A percentile compares a stretch with the other conserved stretches of the same genome.
Evolutionary conservation across 2,797 vertebrate species (phyloP).

Genomic region (Gobionotothen gibberifrons): DNA sequence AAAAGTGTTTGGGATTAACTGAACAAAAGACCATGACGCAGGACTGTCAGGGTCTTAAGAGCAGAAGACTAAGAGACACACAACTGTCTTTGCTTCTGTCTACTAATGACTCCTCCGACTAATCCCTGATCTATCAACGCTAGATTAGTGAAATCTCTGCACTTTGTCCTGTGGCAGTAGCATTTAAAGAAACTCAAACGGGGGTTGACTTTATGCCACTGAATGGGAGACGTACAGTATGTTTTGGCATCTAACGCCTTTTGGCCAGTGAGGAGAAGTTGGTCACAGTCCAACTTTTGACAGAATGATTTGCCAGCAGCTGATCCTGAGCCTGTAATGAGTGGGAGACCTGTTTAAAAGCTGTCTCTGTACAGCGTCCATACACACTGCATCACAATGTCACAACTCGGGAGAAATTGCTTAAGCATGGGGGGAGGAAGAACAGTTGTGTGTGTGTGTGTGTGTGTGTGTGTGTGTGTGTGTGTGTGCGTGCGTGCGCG

Average conservation of each 20-base stretch:
- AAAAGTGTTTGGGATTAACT: background rate
- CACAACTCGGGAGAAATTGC: background rate
- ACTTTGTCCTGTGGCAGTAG: constrained; percentile 6
- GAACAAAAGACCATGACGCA: background rate
- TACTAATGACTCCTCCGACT: constrained; percentile 31
- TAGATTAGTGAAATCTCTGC: constrained; percentile 31
- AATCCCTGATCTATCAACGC: constrained; percentile 32
- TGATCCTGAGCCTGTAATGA: constrained; percentile 32
- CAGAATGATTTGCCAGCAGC: constrained; percentile 17
- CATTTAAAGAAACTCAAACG: background rate
- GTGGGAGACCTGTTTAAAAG: constrained; percentile 35
- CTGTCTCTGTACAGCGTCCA: constrained; percentile 14
- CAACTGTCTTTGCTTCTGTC: constrained; percentile 5
- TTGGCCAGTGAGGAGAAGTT: constrained; percentile 14
- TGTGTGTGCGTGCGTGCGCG: background rate
- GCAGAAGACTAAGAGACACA: constrained; percentile 13
- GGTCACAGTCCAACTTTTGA: constrained; percentile 18
- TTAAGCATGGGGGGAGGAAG: background rate
- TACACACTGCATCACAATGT: constrained; percentile 15
- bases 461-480: constrained; percentile 10
- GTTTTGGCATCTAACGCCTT: constrained; percentile 4
- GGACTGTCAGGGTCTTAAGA: constrained; percentile 11
- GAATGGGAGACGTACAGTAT: constrained; percentile 2
- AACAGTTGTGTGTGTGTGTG: constrained; percentile 15
- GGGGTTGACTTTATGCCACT: background rate